phyloP scores from a whole-genome alignment of 2,888 invertebrate species.

The Pardosa pseudoannulata region DNA sequence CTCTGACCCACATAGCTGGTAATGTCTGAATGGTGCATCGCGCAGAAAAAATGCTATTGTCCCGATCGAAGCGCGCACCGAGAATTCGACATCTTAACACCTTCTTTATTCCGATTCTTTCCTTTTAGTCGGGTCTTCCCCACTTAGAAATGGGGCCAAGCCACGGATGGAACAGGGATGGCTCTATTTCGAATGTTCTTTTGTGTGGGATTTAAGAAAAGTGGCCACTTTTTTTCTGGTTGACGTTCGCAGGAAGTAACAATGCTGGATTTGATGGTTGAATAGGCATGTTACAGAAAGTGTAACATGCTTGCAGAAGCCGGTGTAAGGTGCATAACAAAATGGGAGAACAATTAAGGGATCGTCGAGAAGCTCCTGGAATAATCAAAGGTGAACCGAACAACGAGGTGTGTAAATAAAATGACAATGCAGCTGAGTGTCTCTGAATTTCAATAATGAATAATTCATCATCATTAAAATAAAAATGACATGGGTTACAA shows the following conservation, averaged over 20 bases:
- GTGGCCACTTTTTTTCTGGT: conserved; percentile 18
- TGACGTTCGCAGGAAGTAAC: background rate
- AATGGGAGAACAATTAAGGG: background rate
- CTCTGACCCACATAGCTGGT: conserved; percentile 59
- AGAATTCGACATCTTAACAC: conserved; percentile 61
- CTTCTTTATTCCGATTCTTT: conserved; percentile 38
- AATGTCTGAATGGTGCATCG: conserved; percentile 45
- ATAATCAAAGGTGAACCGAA: too few species aligned
- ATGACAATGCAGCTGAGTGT: too few species aligned
- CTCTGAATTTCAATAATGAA: too few species aligned
- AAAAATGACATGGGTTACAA: too few species aligned
- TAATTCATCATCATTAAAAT: too few species aligned
- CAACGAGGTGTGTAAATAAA: too few species aligned
- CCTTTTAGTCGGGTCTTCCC: conserved; percentile 43
- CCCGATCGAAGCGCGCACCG: conserved; percentile 40
- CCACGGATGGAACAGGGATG: conserved; percentile 38
- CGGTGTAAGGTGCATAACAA: background rate
- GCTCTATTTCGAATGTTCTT: conserved; percentile 23
- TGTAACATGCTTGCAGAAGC: background rate
- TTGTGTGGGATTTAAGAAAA: conserved; percentile 46
- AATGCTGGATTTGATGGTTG: background rate
- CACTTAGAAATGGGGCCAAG: conserved; percentile 54
- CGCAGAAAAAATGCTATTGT: conserved; percentile 55
- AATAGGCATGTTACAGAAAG: conserved; percentile 11
- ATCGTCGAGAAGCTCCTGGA: background rate